These are phyloP conservation scores for Ceryle rudis DNA, from an alignment of 2,797 vertebrate genomes.

Conservation along the genomic window DNA sequence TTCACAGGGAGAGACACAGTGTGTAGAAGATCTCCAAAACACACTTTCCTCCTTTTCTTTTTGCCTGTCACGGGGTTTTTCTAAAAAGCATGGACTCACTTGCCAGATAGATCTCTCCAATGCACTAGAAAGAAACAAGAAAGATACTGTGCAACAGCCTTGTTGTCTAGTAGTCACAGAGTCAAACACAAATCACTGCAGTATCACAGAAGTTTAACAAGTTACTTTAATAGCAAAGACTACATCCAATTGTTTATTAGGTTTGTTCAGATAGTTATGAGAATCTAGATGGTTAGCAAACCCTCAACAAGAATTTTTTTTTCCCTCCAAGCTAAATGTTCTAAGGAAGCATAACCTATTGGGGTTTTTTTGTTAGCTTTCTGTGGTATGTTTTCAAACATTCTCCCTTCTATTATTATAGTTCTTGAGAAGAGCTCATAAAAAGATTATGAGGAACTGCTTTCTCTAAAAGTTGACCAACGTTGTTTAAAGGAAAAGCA, in stretches of 20 bases:
- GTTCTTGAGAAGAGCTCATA: background rate
- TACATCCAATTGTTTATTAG: background rate
- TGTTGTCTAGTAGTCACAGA: background rate
- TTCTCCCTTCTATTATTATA: background rate
- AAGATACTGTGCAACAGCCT: background rate
- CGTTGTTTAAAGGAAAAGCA: background rate
- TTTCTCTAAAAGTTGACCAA: background rate
- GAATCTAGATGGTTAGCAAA: background rate
- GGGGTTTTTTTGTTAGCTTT: background rate
- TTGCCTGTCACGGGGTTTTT: background rate
- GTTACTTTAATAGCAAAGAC: background rate
- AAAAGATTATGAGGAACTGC: background rate
- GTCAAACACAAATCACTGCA: background rate
- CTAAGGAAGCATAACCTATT: background rate
- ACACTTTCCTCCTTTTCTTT: background rate
- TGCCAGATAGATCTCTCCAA: background rate
- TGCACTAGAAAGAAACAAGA: background rate
- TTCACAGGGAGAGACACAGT: background rate
- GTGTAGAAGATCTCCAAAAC: background rate
- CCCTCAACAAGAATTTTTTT: background rate
- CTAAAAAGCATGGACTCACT: background rate
- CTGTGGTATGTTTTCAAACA: background rate
- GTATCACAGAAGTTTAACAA: background rate
- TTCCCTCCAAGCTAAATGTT: background rate
- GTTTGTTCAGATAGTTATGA: background rate